A percentile compares a stretch with the other conserved stretches of the same genome.
Conservation (phyloP, 2,797 vertebrate species). For the Rhabdophis nuchalis region DNA sequence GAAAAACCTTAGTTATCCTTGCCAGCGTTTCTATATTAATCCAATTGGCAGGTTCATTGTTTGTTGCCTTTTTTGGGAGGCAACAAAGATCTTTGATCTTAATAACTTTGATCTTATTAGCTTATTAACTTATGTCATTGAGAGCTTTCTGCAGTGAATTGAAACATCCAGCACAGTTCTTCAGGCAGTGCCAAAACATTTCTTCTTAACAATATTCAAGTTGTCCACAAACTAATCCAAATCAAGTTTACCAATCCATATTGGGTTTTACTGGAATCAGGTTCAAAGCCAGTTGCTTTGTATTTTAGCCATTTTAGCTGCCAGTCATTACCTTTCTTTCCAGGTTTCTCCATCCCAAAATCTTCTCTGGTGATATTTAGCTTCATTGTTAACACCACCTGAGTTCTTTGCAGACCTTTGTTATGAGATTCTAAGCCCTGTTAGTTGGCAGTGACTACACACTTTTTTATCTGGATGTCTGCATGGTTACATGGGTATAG, state of each 20-base stretch:
- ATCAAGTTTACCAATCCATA: background rate
- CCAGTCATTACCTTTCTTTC: background rate
- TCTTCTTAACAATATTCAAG: background rate
- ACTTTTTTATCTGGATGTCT: background rate
- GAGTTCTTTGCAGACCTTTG: background rate
- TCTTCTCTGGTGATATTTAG: background rate
- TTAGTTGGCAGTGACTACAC: background rate
- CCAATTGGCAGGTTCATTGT: background rate
- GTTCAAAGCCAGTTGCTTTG: background rate
- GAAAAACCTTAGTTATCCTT: fast-evolving
- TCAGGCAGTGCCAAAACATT: background rate
- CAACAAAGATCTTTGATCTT: background rate
- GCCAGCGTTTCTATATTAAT: background rate
- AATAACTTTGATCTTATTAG: background rate
- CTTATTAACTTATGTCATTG: background rate
- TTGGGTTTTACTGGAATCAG: background rate
- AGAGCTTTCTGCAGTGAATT: background rate
- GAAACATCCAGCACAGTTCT: background rate
- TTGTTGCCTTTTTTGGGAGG: background rate
- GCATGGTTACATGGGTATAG: background rate
- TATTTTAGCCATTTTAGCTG: background rate
- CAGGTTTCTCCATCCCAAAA: background rate
- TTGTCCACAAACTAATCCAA: background rate
- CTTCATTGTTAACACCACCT: background rate
- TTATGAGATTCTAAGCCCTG: background rate